phyloP scores from a whole-genome alignment of 2,113 vertebrate species.

The Calonectris borealis region DNA sequence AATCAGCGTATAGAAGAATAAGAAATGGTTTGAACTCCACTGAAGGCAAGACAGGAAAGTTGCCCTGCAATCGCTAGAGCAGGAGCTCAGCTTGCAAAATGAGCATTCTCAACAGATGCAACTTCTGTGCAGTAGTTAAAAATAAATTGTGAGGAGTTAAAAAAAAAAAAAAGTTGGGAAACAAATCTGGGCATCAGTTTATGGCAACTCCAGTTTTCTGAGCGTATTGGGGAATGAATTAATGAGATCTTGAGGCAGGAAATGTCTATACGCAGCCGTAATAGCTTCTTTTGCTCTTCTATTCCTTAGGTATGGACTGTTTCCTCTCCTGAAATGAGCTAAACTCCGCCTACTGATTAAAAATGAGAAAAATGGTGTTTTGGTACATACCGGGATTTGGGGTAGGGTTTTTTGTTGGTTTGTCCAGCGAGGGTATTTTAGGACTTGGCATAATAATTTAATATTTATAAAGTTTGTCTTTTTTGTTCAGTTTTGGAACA shows the following conservation, averaged over 20 bases:
- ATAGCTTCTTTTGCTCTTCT: not conserved
- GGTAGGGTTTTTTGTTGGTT: not conserved
- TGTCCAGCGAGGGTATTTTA: not conserved
- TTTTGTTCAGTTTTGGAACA: not conserved
- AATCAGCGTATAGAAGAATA: not conserved
- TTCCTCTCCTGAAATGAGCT: not conserved
- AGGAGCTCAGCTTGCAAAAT: slow-evolving; percentile 1
- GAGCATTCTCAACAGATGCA: slow-evolving; percentile 22
- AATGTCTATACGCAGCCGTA: not conserved
- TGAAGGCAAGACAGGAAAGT: not conserved
- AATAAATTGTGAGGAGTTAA: slow-evolving; percentile 19
- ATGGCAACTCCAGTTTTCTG: not conserved
- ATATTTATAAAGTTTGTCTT: not conserved
- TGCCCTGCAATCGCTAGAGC: not conserved
- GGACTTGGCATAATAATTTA: not conserved
- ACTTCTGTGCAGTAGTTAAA: slow-evolving; percentile 30
- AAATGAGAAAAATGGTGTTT: not conserved
- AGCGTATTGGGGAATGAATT: not conserved
- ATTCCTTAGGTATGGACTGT: not conserved
- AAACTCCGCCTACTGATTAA: not conserved
- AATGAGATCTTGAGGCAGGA: not conserved
- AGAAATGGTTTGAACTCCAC: not conserved
- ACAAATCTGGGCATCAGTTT: slow-evolving; percentile 23
- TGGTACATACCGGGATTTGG: not conserved
- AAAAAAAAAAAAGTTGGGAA: not conserved